Percentiles rank a stretch among this genome's conserved stretches.
These are phyloP conservation scores for Bellardia pandia DNA, from an alignment of 2,888 invertebrate genomes.

Conservation along the genomic window DNA sequence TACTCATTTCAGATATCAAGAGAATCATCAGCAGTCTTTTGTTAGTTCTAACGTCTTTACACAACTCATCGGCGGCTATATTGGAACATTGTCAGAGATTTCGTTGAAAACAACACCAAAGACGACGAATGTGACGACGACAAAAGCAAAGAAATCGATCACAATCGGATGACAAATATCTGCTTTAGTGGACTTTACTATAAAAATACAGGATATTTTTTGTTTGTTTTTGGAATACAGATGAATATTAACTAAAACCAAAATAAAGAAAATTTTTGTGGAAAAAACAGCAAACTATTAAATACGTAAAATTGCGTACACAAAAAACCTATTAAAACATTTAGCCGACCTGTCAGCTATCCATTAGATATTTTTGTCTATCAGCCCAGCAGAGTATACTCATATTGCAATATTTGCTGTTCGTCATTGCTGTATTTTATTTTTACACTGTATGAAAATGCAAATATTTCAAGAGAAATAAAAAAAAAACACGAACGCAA, in stretches of 20 bases:
- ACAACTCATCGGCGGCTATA: background rate
- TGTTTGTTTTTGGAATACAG: too few species aligned
- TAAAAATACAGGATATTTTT: too few species aligned
- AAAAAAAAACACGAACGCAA: conserved; percentile 46
- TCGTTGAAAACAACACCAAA: background rate
- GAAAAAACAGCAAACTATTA: background rate
- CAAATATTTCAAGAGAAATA: conserved; percentile 46
- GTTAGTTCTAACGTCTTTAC: conserved; percentile 5
- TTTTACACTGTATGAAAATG: conserved; percentile 29
- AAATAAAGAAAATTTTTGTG: too few species aligned
- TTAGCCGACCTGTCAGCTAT: background rate
- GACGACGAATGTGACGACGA: background rate
- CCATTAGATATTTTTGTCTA: background rate
- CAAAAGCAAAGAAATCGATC: background rate
- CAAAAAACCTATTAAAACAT: background rate
- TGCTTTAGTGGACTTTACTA: background rate
- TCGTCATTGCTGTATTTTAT: conserved; percentile 66
- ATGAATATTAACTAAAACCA: too few species aligned
- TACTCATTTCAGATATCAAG: conserved; percentile 56
- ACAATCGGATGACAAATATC: background rate
- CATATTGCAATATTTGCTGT: conserved; percentile 63
- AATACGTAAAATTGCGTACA: conserved; percentile 38
- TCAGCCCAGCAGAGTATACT: conserved; percentile 26
- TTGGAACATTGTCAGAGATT: background rate
- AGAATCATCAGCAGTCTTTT: conserved; percentile 22